These are phyloP conservation scores for Dolichopus griseipennis DNA, from an alignment of 2,888 invertebrate genomes.

Conservation along the genomic window DNA sequence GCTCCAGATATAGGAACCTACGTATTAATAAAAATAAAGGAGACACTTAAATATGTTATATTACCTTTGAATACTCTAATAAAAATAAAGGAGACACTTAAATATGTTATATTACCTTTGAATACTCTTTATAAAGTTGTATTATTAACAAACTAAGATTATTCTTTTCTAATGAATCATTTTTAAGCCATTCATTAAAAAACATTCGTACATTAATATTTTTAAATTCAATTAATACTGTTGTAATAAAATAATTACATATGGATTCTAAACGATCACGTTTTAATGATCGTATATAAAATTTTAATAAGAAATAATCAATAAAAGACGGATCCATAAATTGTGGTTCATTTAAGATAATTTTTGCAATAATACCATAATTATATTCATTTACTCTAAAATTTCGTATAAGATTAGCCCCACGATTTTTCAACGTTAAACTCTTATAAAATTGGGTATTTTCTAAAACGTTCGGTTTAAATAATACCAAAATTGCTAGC, in stretches of 20 bases:
- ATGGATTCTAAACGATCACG: not conserved
- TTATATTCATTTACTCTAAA: not conserved
- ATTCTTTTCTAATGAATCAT: not conserved
- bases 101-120: not conserved
- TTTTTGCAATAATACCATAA: not conserved
- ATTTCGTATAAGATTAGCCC: not conserved
- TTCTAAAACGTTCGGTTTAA: not conserved
- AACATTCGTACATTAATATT: not conserved
- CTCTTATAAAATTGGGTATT: not conserved
- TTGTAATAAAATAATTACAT: not conserved
- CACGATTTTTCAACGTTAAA: not conserved
- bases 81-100: no score
- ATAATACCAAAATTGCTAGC: not conserved
- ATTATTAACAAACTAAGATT: not conserved
- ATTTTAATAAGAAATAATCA: not conserved
- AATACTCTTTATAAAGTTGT: not conserved
- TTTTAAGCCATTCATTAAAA: slow-evolving; percentile 3
- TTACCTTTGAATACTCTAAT: not conserved
- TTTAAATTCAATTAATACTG: not conserved
- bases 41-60: not conserved
- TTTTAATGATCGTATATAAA: not conserved
- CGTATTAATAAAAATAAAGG: no score
- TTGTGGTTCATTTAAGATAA: not conserved
- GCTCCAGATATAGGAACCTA: no score
- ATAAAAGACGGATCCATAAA: not conserved